These are phyloP conservation scores for Gila orcuttii DNA, from an alignment of 2,113 vertebrate genomes.

Conservation along the genomic window DNA sequence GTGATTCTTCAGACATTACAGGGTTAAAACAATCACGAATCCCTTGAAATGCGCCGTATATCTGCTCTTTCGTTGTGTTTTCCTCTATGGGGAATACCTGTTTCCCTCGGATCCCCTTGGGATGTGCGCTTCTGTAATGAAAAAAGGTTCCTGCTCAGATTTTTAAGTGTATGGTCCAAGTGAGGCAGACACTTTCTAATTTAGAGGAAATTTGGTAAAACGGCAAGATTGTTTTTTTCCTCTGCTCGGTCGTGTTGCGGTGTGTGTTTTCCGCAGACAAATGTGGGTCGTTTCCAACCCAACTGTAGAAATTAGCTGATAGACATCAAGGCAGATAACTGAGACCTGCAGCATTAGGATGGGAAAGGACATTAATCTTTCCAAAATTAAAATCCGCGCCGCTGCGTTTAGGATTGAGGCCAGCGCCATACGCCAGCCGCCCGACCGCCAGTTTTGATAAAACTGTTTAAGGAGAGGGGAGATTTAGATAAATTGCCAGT, in stretches of 20 bases:
- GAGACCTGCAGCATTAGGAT: conserved; percentile 84
- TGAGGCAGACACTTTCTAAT: conserved; percentile 78
- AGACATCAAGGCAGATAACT: conserved; percentile 87
- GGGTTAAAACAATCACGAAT: neutral
- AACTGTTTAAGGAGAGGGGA: conserved; percentile 93
- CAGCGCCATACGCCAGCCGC: conserved; percentile 82
- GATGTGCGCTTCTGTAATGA: conserved; percentile 60
- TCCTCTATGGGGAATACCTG: conserved; percentile 17
- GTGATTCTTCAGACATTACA: neutral
- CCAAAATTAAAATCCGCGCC: conserved; percentile 98
- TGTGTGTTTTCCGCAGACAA: conserved; percentile 75
- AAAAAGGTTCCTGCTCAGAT: conserved; percentile 57
- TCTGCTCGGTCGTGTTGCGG: conserved; percentile 64
- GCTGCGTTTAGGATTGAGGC: conserved; percentile 91
- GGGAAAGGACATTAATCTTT: conserved; percentile 94
- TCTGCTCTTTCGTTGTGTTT: conserved; percentile 24
- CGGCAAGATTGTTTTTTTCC: conserved; percentile 76
- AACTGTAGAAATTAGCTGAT: conserved; percentile 86
- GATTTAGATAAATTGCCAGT: conserved; percentile 94
- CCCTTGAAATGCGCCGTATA: neutral
- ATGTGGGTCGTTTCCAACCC: conserved; percentile 75
- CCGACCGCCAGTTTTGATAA: conserved; percentile 98
- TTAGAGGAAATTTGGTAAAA: conserved; percentile 87
- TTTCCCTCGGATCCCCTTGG: conserved; percentile 53
- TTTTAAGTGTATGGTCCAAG: conserved; percentile 58